These are phyloP conservation scores for Steinernema hermaphroditum DNA, from an alignment of 2,888 invertebrate genomes.

Conservation along the genomic window DNA sequence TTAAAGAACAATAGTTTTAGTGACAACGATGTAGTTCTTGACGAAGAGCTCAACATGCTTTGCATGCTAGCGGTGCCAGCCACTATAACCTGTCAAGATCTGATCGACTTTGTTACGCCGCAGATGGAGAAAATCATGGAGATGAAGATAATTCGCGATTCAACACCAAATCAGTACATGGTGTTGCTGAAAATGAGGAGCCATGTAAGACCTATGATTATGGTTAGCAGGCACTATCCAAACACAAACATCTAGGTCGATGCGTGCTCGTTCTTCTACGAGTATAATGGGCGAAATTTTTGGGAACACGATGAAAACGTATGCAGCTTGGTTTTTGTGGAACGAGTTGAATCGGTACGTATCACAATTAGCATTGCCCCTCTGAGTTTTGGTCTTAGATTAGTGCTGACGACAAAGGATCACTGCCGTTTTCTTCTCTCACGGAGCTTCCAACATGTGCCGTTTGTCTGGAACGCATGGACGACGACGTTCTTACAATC, in stretches of 20 bases:
- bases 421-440: constrained; percentile 29
- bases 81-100: constrained; percentile 86
- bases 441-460: constrained; percentile 94
- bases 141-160: constrained; percentile 78
- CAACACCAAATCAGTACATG: constrained; percentile 93
- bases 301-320: constrained; percentile 89
- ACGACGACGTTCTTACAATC: constrained; percentile 95
- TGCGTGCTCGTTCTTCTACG: constrained; percentile 87
- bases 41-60: constrained; percentile 77
- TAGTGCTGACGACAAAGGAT: background rate
- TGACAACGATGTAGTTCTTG: constrained; percentile 43
- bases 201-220: constrained; percentile 67
- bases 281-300: constrained; percentile 88
- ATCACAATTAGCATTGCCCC: constrained; percentile 57
- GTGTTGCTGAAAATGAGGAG: constrained; percentile 81
- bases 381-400: background rate
- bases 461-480: constrained; percentile 88
- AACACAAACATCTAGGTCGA: constrained; percentile 72
- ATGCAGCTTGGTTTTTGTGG: constrained; percentile 93
- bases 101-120: constrained; percentile 77
- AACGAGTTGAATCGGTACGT: constrained; percentile 85
- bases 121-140: constrained; percentile 36
- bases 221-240: background rate
- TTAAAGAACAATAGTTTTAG: constrained; percentile 27
- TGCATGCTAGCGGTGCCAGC: constrained; percentile 88